Evolutionary conservation across 2,888 invertebrate species (phyloP).

Genomic region (Elegia similella): DNA sequence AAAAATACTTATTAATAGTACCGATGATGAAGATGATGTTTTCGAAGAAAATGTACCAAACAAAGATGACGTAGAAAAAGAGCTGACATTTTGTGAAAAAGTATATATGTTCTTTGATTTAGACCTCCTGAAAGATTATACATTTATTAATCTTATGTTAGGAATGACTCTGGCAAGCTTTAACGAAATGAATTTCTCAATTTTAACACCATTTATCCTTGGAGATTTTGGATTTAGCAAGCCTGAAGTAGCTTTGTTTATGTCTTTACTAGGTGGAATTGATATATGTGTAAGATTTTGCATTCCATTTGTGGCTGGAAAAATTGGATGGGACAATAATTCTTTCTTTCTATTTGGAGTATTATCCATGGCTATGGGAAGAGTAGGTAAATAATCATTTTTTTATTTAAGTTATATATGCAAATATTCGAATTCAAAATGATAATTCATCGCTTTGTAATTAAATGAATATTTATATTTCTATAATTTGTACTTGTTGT

Average conservation of each 20-base stretch:
- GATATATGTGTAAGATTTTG: slow-evolving; percentile 85
- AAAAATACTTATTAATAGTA: slow-evolving; percentile 52
- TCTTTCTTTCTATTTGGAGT: slow-evolving; percentile 87
- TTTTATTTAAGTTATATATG: neutral
- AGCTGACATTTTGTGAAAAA: slow-evolving; percentile 76
- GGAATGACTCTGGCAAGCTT: slow-evolving; percentile 87
- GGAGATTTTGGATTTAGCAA: slow-evolving; percentile 84
- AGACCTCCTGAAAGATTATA: slow-evolving; percentile 85
- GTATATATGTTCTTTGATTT: slow-evolving; percentile 86
- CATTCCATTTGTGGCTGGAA: slow-evolving; percentile 85
- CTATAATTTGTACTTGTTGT: too few species aligned
- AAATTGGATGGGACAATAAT: slow-evolving; percentile 86
- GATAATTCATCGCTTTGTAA: too few species aligned
- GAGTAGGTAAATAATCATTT: slow-evolving; percentile 77
- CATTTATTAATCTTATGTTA: slow-evolving; percentile 86
- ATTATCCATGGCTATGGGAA: slow-evolving; percentile 84
- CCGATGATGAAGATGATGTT: slow-evolving; percentile 60
- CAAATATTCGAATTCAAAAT: too few species aligned
- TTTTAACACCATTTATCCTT: slow-evolving; percentile 87
- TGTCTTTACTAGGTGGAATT: slow-evolving; percentile 85
- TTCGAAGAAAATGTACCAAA: slow-evolving; percentile 38
- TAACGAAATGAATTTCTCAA: slow-evolving; percentile 87
- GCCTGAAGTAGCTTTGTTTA: slow-evolving; percentile 84
- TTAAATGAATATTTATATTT: too few species aligned
- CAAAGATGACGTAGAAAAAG: slow-evolving; percentile 43